phyloP scores from a whole-genome alignment of 2,113 vertebrate genomes.

The Anolis carolinensis region DNA sequence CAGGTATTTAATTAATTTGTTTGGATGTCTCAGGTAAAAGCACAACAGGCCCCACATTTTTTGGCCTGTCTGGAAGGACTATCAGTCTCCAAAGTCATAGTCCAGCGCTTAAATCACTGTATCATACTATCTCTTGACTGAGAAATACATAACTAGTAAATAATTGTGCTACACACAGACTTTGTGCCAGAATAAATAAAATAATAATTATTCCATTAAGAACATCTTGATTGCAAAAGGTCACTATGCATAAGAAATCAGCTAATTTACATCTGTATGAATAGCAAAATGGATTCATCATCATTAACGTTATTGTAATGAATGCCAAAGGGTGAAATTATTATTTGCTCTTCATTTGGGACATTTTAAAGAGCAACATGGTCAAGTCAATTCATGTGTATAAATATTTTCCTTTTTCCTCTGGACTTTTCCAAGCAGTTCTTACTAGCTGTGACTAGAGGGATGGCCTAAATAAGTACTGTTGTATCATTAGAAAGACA shows the following conservation, averaged over 20 bases:
- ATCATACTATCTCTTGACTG: too few species aligned
- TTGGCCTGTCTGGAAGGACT: too few species aligned
- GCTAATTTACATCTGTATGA: background rate
- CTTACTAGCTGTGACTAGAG: background rate
- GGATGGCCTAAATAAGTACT: background rate
- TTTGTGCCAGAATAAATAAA: constrained; percentile 16
- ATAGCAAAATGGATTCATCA: constrained; percentile 33
- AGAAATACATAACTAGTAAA: constrained; percentile 6
- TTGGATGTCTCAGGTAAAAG: too few species aligned
- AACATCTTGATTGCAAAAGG: background rate
- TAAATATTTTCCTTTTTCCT: background rate
- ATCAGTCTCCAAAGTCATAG: too few species aligned
- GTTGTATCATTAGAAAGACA: background rate
- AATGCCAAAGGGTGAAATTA: constrained; percentile 30
- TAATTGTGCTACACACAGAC: background rate
- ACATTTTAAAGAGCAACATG: constrained; percentile 28
- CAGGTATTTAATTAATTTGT: too few species aligned
- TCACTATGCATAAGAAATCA: constrained; percentile 15
- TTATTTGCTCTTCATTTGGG: constrained; percentile 1
- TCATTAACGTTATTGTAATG: constrained; percentile 43
- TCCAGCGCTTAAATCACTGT: too few species aligned
- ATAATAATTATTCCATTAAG: background rate
- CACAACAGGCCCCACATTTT: too few species aligned
- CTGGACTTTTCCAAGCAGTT: background rate
- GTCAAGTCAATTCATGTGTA: background rate